Percentiles rank a stretch among this genome's conserved stretches.
Evolutionary conservation across 2,888 invertebrate species (phyloP).

Genomic region (Sympetrum striolatum): DNA sequence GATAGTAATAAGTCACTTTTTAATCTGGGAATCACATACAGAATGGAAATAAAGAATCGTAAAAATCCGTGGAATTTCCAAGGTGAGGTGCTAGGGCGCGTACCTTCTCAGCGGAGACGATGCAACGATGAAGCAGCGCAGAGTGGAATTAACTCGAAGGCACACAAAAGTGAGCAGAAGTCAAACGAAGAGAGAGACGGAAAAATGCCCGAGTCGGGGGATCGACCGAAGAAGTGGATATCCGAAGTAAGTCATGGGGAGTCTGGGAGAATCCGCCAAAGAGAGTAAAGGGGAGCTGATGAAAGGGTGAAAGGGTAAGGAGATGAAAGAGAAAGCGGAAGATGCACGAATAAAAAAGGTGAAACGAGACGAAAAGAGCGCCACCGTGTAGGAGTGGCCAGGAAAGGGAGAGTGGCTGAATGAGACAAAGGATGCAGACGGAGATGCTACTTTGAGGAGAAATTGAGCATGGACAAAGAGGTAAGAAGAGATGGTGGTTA

Average conservation of each 20-base stretch:
- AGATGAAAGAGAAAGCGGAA: constrained; percentile 20
- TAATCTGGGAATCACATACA: too few relatives aligned
- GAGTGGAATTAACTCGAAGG: neutral
- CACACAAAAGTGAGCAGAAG: neutral
- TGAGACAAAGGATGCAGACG: neutral
- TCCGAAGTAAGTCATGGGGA: neutral
- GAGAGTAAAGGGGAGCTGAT: neutral
- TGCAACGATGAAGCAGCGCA: neutral
- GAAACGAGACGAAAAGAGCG: constrained; percentile 19
- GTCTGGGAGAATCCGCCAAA: neutral
- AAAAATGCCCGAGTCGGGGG: neutral
- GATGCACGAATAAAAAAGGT: neutral
- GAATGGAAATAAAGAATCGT: too few relatives aligned
- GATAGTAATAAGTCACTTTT: too few relatives aligned
- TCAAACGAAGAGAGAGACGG: constrained; percentile 6
- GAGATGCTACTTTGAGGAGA: too few relatives aligned
- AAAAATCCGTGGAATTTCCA: too few relatives aligned
- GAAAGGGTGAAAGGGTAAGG: constrained; percentile 8
- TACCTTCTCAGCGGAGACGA: too few relatives aligned
- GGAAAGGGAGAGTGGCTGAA: neutral
- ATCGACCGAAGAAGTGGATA: neutral
- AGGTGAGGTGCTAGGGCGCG: too few relatives aligned
- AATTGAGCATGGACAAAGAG: too few relatives aligned
- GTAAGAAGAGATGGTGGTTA: too few relatives aligned
- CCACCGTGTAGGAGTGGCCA: too few relatives aligned